phyloP scores from a whole-genome alignment of 2,113 vertebrate species.

The Crotophaga sulcirostris region DNA sequence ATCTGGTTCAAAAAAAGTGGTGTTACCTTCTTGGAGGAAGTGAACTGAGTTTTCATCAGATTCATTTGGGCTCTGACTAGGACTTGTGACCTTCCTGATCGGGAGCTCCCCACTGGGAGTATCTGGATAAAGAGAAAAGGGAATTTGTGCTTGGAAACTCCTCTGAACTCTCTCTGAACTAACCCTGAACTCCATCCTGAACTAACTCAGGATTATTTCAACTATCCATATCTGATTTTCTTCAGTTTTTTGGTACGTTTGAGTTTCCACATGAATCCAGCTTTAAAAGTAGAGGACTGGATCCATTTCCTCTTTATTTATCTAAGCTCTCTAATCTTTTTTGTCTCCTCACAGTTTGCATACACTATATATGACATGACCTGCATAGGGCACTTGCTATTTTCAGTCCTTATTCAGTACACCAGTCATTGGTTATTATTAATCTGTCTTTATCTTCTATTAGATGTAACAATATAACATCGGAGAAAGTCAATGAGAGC shows the following conservation, averaged over 20 bases:
- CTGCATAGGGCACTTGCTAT: neutral
- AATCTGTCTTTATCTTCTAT: conserved; percentile 41
- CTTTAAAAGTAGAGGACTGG: neutral
- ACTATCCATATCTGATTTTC: neutral
- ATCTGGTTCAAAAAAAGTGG: neutral
- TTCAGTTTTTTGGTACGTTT: neutral
- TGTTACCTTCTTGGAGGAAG: fast-evolving
- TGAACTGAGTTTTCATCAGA: neutral
- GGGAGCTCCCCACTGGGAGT: neutral
- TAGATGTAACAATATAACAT: conserved; percentile 11
- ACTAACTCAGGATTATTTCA: neutral
- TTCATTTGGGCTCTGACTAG: neutral
- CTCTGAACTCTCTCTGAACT: conserved; percentile 45
- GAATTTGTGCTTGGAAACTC: neutral
- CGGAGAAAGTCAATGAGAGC: conserved; percentile 13
- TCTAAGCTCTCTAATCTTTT: conserved; percentile 26
- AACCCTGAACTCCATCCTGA: neutral
- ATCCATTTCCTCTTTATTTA: conserved; percentile 18
- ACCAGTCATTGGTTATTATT: neutral
- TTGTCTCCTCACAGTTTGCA: neutral
- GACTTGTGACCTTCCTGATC: neutral
- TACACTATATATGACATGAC: neutral
- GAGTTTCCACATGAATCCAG: neutral
- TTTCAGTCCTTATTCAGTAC: conserved; percentile 15
- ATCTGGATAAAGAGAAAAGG: neutral